Conservation (phyloP, 1,140 invertebrate genomes). For the Sycophila sp. region DNA sequence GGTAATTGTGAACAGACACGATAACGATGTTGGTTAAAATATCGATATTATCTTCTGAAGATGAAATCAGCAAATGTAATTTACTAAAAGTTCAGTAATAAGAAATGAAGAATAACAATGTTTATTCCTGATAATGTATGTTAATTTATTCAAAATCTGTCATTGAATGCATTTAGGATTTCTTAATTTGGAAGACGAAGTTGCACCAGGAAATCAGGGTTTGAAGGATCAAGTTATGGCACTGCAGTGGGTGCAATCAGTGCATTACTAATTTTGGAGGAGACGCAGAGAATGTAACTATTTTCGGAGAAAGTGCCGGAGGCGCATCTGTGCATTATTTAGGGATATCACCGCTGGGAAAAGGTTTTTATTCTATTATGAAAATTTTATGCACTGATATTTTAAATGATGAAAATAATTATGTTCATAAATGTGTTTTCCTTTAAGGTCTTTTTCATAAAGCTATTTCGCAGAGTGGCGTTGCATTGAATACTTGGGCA, state of each 20-base stretch:
- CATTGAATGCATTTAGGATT: not conserved
- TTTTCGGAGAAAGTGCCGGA: conserved; percentile 73
- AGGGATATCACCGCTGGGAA: conserved; percentile 47
- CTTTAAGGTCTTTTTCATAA: conserved; percentile 70
- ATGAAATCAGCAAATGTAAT: no score
- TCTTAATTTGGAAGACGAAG: conserved; percentile 26
- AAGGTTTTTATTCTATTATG: conserved; percentile 21
- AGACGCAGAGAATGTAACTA: conserved; percentile 70
- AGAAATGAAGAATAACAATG: no score
- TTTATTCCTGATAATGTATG: no score
- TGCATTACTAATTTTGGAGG: conserved; percentile 73
- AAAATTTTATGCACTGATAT: not conserved
- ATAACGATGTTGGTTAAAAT: no score
- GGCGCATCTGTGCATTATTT: conserved; percentile 61
- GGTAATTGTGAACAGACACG: no score
- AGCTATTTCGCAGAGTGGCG: conserved; percentile 71
- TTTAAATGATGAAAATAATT: not conserved
- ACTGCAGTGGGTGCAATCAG: conserved; percentile 59
- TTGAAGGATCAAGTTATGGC: conserved; percentile 67
- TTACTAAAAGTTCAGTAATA: no score
- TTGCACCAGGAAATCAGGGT: conserved; percentile 63
- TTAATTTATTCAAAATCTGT: not conserved
- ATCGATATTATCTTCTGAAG: no score
- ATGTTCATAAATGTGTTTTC: conserved; percentile 41
- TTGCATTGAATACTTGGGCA: conserved; percentile 61